Conservation (phyloP, 37 sponge, comb jelly and placozoan genomes). For the Ianthella basta region DNA sequence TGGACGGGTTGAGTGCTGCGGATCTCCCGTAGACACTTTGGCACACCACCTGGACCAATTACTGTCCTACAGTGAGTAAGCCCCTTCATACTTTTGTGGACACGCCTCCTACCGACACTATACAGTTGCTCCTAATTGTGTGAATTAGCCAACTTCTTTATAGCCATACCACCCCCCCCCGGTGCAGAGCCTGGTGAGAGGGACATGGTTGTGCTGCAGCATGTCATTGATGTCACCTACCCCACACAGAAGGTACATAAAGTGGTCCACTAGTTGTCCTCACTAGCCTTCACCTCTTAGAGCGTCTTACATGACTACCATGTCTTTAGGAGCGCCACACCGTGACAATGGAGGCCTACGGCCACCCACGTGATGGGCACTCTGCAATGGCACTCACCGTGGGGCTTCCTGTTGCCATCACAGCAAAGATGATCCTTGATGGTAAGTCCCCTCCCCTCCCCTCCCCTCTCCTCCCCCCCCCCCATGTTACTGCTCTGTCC, state of each 20-base stretch:
- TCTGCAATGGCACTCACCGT: conserved; percentile 93
- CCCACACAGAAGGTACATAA: conserved; percentile 29
- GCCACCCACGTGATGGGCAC: conserved; percentile 55
- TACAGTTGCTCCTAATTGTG: no score
- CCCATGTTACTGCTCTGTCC: neutral
- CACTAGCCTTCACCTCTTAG: no score
- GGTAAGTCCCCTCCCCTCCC: conserved; percentile 32
- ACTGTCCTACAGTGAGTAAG: conserved; percentile 41
- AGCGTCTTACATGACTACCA: neutral
- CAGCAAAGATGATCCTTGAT: conserved; percentile 76
- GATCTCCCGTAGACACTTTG: conserved; percentile 66
- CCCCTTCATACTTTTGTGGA: neutral
- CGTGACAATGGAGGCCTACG: conserved; percentile 69
- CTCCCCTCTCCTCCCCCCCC: neutral
- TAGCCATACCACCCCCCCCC: neutral
- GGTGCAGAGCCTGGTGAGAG: conserved; percentile 56
- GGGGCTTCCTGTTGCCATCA: conserved; percentile 90
- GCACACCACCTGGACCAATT: conserved; percentile 51
- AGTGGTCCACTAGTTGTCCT: neutral
- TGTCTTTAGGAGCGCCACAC: conserved; percentile 49
- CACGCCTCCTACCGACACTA: no score
- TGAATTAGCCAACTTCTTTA: no score
- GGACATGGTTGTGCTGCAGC: conserved; percentile 76
- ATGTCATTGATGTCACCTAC: conserved; percentile 68
- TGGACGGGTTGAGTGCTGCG: conserved; percentile 38